Percentiles rank a stretch among this genome's conserved stretches.
phyloP scores from a whole-genome alignment of 2,113 vertebrate species.

The rat (Rattus norvegicus) region GRCr8 NC_086022.1:43895501-43896000 shows the following conservation, averaged over 20 bases:
- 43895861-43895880: constrained; percentile 8
- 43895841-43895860: not conserved
- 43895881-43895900: constrained; percentile 23
- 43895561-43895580: not conserved
- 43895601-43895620: not conserved
- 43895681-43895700: not conserved
- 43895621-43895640: not conserved
- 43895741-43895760: no score
- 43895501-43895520: not conserved
- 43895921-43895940: not conserved
- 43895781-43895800: not conserved
- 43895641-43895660: not conserved
- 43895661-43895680: not conserved
- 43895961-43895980: not conserved
- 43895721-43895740: not conserved
- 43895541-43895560: constrained; percentile 45
- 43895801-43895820: not conserved
- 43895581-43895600: constrained; percentile 10
- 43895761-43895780: not conserved
- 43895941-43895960: constrained; percentile 38
- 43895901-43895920: constrained; percentile 6
- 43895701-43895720: not conserved
- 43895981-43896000: not conserved
- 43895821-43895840: not conserved
- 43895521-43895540: not conserved